Conservation (phyloP, 2,113 vertebrate species). For the Bufo bufo region DNA sequence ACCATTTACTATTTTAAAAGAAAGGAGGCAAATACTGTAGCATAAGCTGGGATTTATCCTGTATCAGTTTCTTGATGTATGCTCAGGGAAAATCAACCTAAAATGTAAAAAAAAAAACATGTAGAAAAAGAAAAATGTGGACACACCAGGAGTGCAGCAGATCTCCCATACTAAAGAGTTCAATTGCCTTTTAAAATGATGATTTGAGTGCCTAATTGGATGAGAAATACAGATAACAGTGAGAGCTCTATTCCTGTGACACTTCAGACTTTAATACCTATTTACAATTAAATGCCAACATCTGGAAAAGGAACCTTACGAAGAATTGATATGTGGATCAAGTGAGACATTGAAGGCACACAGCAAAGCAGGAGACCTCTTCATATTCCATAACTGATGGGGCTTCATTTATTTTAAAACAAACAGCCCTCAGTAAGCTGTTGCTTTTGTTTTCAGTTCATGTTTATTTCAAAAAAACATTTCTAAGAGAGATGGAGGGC, state of each 20-base stretch:
- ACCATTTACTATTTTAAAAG: neutral
- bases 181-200: neutral
- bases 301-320: neutral
- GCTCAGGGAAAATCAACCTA: neutral
- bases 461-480: constrained; percentile 58
- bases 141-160: neutral
- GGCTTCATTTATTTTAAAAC: constrained; percentile 52
- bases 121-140: neutral
- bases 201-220: neutral
- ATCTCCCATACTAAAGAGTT: neutral
- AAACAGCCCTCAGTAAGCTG: constrained; percentile 49
- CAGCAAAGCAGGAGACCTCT: constrained; percentile 38
- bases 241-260: constrained; percentile 16
- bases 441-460: constrained; percentile 57
- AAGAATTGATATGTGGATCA: constrained; percentile 11
- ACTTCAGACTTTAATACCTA: neutral
- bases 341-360: constrained; percentile 4
- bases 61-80: neutral
- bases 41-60: neutral
- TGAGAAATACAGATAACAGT: neutral
- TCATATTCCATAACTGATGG: constrained; percentile 15
- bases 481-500: constrained; percentile 49
- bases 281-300: neutral
- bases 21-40: neutral
- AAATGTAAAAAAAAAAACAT: neutral